phyloP scores from a whole-genome alignment of 2,888 invertebrate species.

The Ellobium chinense region DNA sequence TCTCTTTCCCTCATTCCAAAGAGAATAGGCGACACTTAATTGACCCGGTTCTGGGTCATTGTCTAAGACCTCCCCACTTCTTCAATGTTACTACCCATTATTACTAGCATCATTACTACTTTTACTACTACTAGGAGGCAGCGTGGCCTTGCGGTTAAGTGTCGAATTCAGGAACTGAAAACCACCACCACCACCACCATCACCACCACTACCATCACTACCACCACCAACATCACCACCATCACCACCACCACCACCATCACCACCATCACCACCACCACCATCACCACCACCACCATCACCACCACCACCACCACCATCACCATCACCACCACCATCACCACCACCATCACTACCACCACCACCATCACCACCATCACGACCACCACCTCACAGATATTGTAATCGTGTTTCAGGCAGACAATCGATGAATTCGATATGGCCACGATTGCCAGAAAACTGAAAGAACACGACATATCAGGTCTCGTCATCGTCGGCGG shows the following conservation, averaged over 20 bases:
- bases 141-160: too few relatives aligned
- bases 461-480: conserved; percentile 34
- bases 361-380: not conserved
- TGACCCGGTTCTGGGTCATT: too few relatives aligned
- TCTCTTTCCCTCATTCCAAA: not conserved
- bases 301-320: not conserved
- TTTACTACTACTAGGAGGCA: too few relatives aligned
- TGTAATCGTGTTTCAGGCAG: conserved; percentile 23
- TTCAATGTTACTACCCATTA: too few relatives aligned
- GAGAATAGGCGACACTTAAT: too few relatives aligned
- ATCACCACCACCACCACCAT: not conserved
- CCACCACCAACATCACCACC: too few relatives aligned
- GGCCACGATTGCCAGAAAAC: conserved; percentile 1
- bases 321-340: not conserved
- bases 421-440: conserved; percentile 25
- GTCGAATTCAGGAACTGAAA: too few relatives aligned
- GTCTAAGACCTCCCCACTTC: too few relatives aligned
- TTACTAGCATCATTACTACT: too few relatives aligned
- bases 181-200: not conserved
- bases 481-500: conserved; percentile 43
- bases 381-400: not conserved
- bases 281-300: not conserved
- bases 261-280: not conserved
- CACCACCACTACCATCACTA: not conserved
- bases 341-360: not conserved